Conservation (phyloP, 2,888 invertebrate species). For the Ypsolopha scabrella region DNA sequence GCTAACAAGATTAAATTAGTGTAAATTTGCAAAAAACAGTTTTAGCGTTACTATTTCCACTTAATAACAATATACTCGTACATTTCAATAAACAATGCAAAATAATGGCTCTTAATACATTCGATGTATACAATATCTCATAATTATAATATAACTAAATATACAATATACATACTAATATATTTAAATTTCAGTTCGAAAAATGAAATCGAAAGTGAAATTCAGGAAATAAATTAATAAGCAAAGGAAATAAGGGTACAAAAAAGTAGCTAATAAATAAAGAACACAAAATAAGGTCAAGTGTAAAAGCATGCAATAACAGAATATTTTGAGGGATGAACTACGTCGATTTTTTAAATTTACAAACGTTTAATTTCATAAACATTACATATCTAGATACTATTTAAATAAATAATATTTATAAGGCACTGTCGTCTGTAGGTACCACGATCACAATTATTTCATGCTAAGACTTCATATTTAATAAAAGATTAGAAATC, state of each 20-base stretch:
- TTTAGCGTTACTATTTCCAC: too few species aligned
- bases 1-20: too few species aligned
- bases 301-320: background rate
- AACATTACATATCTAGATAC: constrained; percentile 14
- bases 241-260: too few species aligned
- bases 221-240: too few species aligned
- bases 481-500: constrained; percentile 38
- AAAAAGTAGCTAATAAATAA: too few species aligned
- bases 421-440: constrained; percentile 62
- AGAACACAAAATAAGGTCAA: background rate
- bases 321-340: background rate
- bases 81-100: too few species aligned
- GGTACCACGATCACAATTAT: constrained; percentile 67
- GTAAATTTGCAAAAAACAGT: too few species aligned
- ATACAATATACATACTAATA: background rate
- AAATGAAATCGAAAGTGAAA: too few species aligned
- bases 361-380: constrained; percentile 2
- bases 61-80: too few species aligned
- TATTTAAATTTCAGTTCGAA: too few species aligned
- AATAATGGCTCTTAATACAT: too few species aligned
- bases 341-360: constrained; percentile 3
- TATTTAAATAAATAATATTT: constrained; percentile 66
- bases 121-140: too few species aligned
- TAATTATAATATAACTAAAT: background rate
- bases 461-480: constrained; percentile 26